Evolutionary conservation across 64 coral and sea anemone species (phyloP).

Genomic region (Cladopsammia gracilis): DNA sequence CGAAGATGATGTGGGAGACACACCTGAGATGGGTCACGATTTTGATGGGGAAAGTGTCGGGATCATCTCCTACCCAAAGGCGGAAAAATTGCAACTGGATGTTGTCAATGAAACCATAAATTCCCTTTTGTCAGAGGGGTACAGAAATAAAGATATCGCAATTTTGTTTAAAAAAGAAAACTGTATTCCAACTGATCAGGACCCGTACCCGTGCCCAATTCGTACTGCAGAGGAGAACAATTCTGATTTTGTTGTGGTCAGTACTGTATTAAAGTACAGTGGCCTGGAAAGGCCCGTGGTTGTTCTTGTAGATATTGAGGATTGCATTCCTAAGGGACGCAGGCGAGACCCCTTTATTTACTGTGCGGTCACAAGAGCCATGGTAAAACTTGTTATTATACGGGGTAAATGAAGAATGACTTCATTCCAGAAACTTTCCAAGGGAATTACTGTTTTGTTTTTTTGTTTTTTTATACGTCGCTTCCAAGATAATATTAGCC

Average conservation of each 20-base stretch:
- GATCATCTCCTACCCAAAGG: accelerated
- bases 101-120: neutral
- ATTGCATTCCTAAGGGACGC: neutral
- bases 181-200: neutral
- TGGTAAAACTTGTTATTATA: slow-evolving; percentile 57
- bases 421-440: no score
- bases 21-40: slow-evolving; percentile 25
- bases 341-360: neutral
- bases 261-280: slow-evolving; percentile 49
- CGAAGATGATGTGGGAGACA: neutral
- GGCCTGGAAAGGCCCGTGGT: slow-evolving; percentile 68
- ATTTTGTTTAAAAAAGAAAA: neutral
- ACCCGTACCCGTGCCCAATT: no score
- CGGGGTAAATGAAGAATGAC: neutral
- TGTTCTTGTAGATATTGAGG: slow-evolving; percentile 11
- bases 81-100: neutral
- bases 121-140: neutral
- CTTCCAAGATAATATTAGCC: no score
- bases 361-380: slow-evolving; percentile 18
- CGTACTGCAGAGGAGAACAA: slow-evolving; percentile 1
- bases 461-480: no score
- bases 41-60: slow-evolving; percentile 26
- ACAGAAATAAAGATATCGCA: neutral
- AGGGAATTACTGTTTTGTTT: no score
- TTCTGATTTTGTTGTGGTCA: neutral